Percentiles rank a stretch among this genome's conserved stretches.
These are phyloP conservation scores for Chloroceryle aenea DNA, from an alignment of 2,113 vertebrate genomes.

Conservation along the genomic window DNA sequence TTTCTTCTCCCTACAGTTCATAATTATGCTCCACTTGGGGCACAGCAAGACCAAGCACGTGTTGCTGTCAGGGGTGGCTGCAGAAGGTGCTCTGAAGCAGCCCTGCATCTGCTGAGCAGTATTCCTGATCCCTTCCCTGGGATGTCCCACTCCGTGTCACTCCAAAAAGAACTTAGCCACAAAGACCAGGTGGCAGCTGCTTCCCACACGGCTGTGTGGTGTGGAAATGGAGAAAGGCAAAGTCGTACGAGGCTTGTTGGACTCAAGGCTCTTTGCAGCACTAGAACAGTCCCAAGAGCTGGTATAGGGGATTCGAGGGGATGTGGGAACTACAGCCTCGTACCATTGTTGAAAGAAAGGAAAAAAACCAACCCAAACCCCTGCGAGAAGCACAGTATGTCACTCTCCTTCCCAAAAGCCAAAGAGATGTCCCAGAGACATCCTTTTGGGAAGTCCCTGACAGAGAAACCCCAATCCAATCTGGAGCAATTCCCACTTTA, in stretches of 20 bases:
- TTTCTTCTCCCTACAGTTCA: background rate
- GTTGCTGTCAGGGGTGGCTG: background rate
- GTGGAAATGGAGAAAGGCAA: background rate
- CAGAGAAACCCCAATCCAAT: background rate
- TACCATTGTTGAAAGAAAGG: too few relatives aligned
- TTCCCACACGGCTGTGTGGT: accelerated
- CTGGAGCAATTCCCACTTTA: background rate
- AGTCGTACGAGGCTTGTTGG: accelerated
- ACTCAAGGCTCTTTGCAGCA: background rate
- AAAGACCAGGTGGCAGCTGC: background rate
- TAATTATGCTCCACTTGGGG: background rate
- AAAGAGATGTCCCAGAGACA: background rate
- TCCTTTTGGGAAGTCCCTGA: background rate
- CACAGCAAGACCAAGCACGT: accelerated
- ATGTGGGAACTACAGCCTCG: background rate
- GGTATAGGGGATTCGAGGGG: background rate
- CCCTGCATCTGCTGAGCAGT: background rate
- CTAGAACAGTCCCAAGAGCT: background rate
- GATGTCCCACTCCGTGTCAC: background rate
- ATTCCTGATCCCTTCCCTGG: background rate
- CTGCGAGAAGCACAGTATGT: background rate
- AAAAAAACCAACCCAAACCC: background rate
- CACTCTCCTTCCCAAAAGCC: background rate
- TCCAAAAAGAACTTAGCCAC: background rate
- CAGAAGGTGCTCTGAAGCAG: background rate